Percentiles rank a stretch among this genome's conserved stretches.
Conservation (phyloP, 2,797 vertebrate species). For the Lagorchestes hirsutus region DNA sequence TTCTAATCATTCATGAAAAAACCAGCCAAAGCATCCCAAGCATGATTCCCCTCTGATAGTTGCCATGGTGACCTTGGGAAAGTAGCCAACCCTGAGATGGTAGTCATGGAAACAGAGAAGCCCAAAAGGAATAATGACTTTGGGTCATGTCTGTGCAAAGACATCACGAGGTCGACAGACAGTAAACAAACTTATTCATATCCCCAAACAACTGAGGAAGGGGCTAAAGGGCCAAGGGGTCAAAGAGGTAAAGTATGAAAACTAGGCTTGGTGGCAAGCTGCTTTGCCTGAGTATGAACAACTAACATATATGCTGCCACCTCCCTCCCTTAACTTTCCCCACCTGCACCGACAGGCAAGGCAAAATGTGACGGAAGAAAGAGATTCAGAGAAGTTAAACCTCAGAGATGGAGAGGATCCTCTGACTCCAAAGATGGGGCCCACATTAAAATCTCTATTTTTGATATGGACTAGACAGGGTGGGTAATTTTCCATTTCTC, state of each 20-base stretch:
- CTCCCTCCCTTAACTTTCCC: neutral
- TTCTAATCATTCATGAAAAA: constrained; percentile 90
- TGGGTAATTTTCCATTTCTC: constrained; percentile 69
- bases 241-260: constrained; percentile 38
- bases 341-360: constrained; percentile 48
- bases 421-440: constrained; percentile 51
- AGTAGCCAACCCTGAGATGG: constrained; percentile 87
- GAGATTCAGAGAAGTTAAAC: neutral
- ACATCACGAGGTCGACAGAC: constrained; percentile 79
- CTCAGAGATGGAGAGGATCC: neutral
- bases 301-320: neutral
- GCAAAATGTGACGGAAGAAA: constrained; percentile 28
- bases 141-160: constrained; percentile 83
- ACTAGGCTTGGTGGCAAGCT: constrained; percentile 55
- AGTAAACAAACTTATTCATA: constrained; percentile 82
- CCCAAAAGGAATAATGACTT: constrained; percentile 87
- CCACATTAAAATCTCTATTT: constrained; percentile 63
- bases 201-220: constrained; percentile 3
- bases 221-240: neutral
- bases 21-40: constrained; percentile 88
- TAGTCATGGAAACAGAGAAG: constrained; percentile 89
- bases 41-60: constrained; percentile 89
- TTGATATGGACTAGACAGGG: constrained; percentile 40
- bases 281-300: constrained; percentile 66
- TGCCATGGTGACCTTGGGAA: constrained; percentile 90